A percentile compares a stretch with the other conserved stretches of the same genome.
Evolutionary conservation across 2,797 vertebrate species (phyloP).

Genomic region (Ceryle rudis): DNA sequence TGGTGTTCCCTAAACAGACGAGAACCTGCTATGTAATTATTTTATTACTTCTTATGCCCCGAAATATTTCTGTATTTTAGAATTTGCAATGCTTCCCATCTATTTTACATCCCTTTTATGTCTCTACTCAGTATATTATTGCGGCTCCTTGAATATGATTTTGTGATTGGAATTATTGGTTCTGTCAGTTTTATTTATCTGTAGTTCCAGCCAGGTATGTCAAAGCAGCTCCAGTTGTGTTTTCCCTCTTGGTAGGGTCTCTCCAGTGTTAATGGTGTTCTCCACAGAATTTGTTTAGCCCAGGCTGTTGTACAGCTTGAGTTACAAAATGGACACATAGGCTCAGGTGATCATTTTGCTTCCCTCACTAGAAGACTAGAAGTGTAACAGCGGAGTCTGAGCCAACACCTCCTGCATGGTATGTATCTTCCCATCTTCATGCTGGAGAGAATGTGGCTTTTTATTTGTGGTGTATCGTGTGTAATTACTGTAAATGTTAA

Average conservation of each 20-base stretch:
- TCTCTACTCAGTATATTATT: background rate
- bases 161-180: background rate
- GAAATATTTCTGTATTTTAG: background rate
- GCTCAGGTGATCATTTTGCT: background rate
- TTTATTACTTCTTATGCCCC: background rate
- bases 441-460: background rate
- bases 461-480: background rate
- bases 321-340: background rate
- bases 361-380: background rate
- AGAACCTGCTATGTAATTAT: background rate
- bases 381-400: background rate
- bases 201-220: background rate
- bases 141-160: slow-evolving; percentile 3
- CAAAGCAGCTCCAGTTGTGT: slow-evolving; percentile 10
- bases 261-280: background rate
- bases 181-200: background rate
- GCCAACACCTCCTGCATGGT: background rate
- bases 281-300: background rate
- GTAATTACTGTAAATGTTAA: background rate
- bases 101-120: background rate
- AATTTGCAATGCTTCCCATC: background rate
- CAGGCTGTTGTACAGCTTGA: background rate
- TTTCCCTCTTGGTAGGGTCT: background rate
- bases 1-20: background rate
- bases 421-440: rapidly evolving